These are phyloP conservation scores for Megalops atlanticus DNA, from an alignment of 2,113 vertebrate species.

Conservation along the genomic window DNA sequence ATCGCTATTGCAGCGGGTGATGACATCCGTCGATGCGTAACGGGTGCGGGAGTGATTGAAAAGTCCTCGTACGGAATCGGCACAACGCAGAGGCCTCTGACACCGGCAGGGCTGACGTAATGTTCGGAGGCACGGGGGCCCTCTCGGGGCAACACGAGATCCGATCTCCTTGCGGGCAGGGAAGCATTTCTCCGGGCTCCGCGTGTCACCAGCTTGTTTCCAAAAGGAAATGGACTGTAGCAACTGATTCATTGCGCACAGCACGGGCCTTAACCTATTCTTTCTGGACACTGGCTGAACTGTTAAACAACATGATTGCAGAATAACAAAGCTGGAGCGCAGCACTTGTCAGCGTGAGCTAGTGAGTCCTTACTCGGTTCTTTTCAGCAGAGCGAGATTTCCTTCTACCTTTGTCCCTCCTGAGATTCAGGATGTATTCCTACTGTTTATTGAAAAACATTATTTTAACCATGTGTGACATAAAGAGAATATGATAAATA, in stretches of 20 bases:
- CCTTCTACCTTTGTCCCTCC: neutral
- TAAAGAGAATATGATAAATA: neutral
- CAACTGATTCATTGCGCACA: neutral
- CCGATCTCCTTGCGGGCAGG: neutral
- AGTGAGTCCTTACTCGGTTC: neutral
- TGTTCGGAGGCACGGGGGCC: neutral
- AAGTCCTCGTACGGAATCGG: neutral
- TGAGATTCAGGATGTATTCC: neutral
- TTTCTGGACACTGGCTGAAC: neutral
- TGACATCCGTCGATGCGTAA: too few species aligned
- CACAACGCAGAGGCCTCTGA: neutral
- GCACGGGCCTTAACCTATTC: neutral
- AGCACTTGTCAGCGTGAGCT: neutral
- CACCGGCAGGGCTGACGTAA: neutral
- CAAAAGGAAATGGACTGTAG: constrained; percentile 5
- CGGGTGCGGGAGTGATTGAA: too few species aligned
- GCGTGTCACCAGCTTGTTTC: neutral
- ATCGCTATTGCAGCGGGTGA: too few species aligned
- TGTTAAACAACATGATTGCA: constrained; percentile 11
- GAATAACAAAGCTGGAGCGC: neutral
- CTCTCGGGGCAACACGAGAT: neutral
- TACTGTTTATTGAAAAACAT: neutral
- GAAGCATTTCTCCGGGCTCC: neutral
- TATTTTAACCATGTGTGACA: neutral
- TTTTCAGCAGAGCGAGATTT: neutral